These are phyloP conservation scores for Mythimna ferrago DNA, from an alignment of 2,888 invertebrate species.

Conservation along the genomic window DNA sequence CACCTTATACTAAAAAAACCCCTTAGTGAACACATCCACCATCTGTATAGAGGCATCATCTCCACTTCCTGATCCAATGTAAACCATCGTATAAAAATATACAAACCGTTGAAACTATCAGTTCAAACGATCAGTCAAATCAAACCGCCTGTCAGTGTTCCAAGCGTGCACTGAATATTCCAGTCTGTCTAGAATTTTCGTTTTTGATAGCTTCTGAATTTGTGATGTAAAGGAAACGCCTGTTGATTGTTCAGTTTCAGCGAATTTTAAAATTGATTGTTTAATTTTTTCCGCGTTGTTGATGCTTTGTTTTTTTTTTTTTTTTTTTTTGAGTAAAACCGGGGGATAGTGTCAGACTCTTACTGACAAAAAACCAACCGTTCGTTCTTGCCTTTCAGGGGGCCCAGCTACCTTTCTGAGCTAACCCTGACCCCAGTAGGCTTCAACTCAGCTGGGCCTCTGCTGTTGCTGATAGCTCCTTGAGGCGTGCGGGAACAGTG, in stretches of 20 bases:
- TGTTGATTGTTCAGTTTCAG: slow-evolving; percentile 8
- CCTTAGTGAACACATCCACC: neutral
- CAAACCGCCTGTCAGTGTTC: slow-evolving; percentile 28
- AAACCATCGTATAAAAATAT: slow-evolving; percentile 3
- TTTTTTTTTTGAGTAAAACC: too few species aligned
- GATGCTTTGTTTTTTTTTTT: neutral
- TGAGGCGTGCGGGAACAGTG: too few species aligned
- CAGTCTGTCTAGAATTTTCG: slow-evolving; percentile 16
- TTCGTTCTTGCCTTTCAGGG: too few species aligned
- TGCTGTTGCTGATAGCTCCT: too few species aligned
- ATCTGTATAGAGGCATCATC: neutral
- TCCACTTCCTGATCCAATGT: neutral
- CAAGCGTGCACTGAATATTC: slow-evolving; percentile 29
- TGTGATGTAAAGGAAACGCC: slow-evolving; percentile 7
- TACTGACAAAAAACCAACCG: too few species aligned
- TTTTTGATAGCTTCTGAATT: slow-evolving; percentile 16
- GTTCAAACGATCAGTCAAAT: slow-evolving; percentile 29
- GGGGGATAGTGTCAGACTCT: too few species aligned
- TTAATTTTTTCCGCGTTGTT: neutral
- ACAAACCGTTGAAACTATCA: slow-evolving; percentile 5
- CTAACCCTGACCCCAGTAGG: too few species aligned
- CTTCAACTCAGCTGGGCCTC: too few species aligned
- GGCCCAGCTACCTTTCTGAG: too few species aligned
- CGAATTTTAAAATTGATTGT: neutral
- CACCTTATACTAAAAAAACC: neutral